Evolutionary conservation across 2,113 vertebrate genomes (phyloP), one percentile per base, ranked within the genome.

Genomic region (Orientallactaga bullata): DNA sequence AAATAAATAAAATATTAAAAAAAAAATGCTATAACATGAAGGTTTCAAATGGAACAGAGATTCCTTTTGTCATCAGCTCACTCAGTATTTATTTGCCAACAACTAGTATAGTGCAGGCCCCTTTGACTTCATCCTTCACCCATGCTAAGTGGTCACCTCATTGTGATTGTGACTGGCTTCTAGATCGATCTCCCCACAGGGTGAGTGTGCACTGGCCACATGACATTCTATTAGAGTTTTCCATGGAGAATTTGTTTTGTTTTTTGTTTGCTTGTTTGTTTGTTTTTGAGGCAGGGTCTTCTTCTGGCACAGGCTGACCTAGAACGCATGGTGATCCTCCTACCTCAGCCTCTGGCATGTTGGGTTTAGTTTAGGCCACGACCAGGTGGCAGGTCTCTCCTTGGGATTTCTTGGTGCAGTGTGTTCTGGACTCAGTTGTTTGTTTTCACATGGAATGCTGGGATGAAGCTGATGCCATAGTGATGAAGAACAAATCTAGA

Each of bases 21-120:
- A n/a, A 37, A 5, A 37, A n/a, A 20, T 30, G 11, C 24, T 30
- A 0, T 26, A 60, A 55, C 26, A 11, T 17, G 20, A n/a, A n/a
- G n/a, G n/a, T n/a, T n/a, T n/a, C n/a, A n/a, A 7, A 16, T 2
- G 17, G 80, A n/a, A 20, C 0, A 32, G 15, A 30, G 26, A 11
- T 47, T 55, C 61, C 35, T 35, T 23, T 13, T 60, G 11, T 2
- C 7, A 6, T 51, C 79, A 30, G 2, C 12, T 47, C 65, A 24
- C 39, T 72, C 73, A 23, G 1, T 58, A 47, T 47, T 76, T 39
- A 69, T 0, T 63, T 68, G 30, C 5, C 26, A 88, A 9, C 8
- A 3, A 32, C 35, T 32, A 0, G 12, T 21, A 11, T 30, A 2
- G 0, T 26, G 21, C 13, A 13, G 60, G 6, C 13, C 12, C n/a